Base-by-base conservation (phyloP, 2,797 vertebrate species). In the Manis crassicaudata region DNA sequence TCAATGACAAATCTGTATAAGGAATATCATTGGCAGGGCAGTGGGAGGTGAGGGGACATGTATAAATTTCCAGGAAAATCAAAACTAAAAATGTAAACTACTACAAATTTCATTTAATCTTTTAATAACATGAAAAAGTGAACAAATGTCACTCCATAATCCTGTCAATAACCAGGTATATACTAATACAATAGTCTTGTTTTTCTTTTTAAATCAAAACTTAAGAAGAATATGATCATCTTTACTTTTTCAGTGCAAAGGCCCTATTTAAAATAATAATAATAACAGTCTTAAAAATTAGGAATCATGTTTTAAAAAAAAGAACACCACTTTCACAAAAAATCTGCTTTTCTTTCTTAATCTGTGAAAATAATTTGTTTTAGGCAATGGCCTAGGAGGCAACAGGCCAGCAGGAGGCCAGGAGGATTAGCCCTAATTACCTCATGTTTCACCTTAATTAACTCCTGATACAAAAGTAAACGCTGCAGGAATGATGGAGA, bases 381-480 rank as follows among this genome's bases (percentile, higher is more conserved):
- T 80, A 96, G 97, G 97, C 92, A 56, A 98, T 93, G 96, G 97
- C 98, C 98, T 98, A 90, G 97, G 96, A 99, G 98, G 98, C 97
- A 98, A 95, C 54, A 98, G 98, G 97, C 98, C 98, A 98, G 98
- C 97, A 98, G 98, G 98, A 98, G 95, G 98, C 97, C 97, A 92
- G 77, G 90, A 98, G 98, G 98, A 98, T 99, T 99, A 99, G 97
- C 96, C 97, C 97, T 98, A 98, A 99, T 99, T 99, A 99, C 97
- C 98, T 98, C 98, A 98, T 98, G 98, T 98, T 99, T 99, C 98
- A 98, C 98, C 98, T 98, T 99, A 98, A 99, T 99, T 99, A 99
- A 98, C 98, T 98, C 98, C 92, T 98, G 98, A 98, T 98, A 98
- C 98, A 98, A 98, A 98, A 98, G 97, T 98, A 98, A 98, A 98